A percentile compares a stretch with the other conserved stretches of the same genome.
Evolutionary conservation across 2,888 invertebrate genomes (phyloP).

Genomic region (Argyresthia albistria): DNA sequence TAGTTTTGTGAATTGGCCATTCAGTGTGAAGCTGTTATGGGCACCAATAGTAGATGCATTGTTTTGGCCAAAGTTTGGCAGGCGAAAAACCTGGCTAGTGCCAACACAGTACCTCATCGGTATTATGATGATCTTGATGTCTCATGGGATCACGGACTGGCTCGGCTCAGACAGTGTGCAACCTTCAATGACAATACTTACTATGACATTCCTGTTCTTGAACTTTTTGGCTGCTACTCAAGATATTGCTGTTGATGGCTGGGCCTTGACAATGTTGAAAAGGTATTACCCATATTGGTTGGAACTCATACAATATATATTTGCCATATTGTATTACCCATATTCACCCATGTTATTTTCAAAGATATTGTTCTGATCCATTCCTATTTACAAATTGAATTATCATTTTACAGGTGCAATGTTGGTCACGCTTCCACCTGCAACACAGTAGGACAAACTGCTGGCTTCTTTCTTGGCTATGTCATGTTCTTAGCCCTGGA

Average conservation of each 20-base stretch:
- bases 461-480: conserved; percentile 97
- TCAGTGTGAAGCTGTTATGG: conserved; percentile 95
- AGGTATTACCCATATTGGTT: background rate
- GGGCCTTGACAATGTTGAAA: conserved; percentile 98
- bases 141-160: conserved; percentile 82
- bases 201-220: conserved; percentile 88
- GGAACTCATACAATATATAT: too few relatives aligned
- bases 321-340: too few relatives aligned
- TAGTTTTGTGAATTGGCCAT: conserved; percentile 95
- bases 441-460: conserved; percentile 98
- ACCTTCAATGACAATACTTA: conserved; percentile 85
- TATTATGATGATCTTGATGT: conserved; percentile 90
- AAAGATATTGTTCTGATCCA: too few relatives aligned
- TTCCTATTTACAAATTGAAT: too few relatives aligned
- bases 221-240: conserved; percentile 99
- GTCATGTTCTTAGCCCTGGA: conserved; percentile 97
- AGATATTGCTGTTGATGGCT: conserved; percentile 99
- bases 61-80: conserved; percentile 86
- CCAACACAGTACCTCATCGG: conserved; percentile 95
- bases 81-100: conserved; percentile 96
- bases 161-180: conserved; percentile 75
- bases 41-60: conserved; percentile 98
- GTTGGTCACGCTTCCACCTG: conserved; percentile 99
- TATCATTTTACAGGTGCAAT: conserved; percentile 78
- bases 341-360: too few relatives aligned